Conservation (phyloP, 1,140 invertebrate genomes). For the Hyles euphorbiae region DNA sequence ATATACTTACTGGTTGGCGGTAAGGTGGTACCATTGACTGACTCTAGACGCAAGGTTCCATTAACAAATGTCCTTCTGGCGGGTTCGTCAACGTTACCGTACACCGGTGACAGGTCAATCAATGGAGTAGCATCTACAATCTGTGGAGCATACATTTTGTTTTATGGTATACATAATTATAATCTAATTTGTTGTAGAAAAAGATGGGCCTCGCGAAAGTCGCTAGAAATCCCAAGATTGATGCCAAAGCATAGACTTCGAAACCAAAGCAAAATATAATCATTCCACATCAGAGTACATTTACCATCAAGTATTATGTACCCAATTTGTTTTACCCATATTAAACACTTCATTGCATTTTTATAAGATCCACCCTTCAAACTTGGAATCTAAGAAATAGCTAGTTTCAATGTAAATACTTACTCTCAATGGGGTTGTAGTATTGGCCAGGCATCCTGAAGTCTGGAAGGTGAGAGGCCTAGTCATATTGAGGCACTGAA, state of each 20-base stretch:
- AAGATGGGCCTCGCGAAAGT: too few species aligned
- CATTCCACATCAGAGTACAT: too few species aligned
- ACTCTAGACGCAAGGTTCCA: constrained; percentile 2
- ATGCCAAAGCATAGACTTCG: too few species aligned
- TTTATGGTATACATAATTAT: too few species aligned
- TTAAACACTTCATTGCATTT: too few species aligned
- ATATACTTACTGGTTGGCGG: constrained; percentile 1
- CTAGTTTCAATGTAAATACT: not conserved
- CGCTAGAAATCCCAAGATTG: too few species aligned
- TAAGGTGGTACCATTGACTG: not conserved
- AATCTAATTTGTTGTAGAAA: too few species aligned
- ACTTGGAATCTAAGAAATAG: too few species aligned
- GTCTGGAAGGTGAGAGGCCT: constrained; percentile 43
- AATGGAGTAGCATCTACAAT: constrained; percentile 12
- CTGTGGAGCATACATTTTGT: not conserved
- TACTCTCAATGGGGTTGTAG: constrained; percentile 43
- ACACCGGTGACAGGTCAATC: constrained; percentile 13
- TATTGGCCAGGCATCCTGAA: constrained; percentile 34
- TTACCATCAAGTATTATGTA: too few species aligned
- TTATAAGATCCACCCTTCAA: too few species aligned
- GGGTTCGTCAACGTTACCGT: constrained; percentile 9
- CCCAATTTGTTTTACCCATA: too few species aligned
- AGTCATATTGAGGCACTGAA: constrained; percentile 50
- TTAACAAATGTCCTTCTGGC: constrained; percentile 2
- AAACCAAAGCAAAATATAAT: too few species aligned